Conservation (phyloP, 2,888 invertebrate genomes). For the Trachelus stipa region DNA sequence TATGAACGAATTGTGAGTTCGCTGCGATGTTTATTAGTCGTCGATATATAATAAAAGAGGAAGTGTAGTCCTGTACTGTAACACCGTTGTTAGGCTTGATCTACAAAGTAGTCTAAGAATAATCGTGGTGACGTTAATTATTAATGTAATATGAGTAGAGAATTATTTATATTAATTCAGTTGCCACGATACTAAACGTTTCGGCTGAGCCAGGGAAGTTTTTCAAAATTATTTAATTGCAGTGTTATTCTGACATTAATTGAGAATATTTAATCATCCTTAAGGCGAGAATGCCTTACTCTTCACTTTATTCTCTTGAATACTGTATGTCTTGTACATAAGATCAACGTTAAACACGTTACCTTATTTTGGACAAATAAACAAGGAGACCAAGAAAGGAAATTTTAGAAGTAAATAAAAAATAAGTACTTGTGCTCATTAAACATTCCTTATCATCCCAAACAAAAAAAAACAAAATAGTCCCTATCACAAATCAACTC, state of each 20-base stretch:
- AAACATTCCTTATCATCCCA: not conserved
- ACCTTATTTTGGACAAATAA: not conserved
- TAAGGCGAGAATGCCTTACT: not conserved
- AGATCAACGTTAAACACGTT: not conserved
- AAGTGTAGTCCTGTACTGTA: not conserved
- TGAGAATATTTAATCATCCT: not conserved
- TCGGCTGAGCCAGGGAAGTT: not conserved
- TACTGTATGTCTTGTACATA: not conserved
- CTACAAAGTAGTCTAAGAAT: not conserved
- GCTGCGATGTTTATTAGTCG: not conserved
- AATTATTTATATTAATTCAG: not conserved
- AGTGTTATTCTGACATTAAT: not conserved
- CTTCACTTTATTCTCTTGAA: too few relatives aligned
- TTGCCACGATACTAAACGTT: not conserved
- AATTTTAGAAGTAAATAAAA: not conserved
- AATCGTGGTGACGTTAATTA: not conserved
- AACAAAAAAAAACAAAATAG: too few relatives aligned
- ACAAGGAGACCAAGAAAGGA: not conserved
- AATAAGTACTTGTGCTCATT: not conserved
- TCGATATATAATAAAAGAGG: not conserved
- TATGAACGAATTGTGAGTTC: not conserved
- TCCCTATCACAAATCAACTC: not conserved
- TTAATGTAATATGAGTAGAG: not conserved
- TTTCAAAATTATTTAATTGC: not conserved
- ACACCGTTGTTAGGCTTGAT: not conserved